These are phyloP conservation scores for Gavia stellata DNA, from an alignment of 2,113 vertebrate species.

Conservation along the genomic window DNA sequence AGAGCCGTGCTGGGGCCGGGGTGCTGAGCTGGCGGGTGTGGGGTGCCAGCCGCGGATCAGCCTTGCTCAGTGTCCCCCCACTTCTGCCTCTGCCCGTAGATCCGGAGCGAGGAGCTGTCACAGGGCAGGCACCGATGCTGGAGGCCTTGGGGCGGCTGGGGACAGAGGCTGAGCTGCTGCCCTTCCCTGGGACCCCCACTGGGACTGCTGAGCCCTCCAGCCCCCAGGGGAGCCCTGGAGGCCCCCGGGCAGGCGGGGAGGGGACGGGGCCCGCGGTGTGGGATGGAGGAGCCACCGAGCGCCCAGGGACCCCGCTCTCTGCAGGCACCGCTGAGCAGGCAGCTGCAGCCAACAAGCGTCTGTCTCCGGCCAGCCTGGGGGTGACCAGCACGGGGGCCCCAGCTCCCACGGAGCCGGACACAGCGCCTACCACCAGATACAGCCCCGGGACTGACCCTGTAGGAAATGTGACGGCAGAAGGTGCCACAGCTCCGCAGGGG, in stretches of 20 bases:
- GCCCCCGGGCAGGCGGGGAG: not conserved
- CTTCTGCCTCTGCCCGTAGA: not conserved
- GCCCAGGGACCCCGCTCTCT: fast-evolving
- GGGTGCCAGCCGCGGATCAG: not conserved
- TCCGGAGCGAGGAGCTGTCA: not conserved
- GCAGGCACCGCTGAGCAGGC: fast-evolving
- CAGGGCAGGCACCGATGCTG: fast-evolving
- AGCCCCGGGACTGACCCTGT: not conserved
- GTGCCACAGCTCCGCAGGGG: fast-evolving
- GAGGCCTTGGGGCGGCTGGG: not conserved
- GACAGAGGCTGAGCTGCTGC: not conserved
- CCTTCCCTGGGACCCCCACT: not conserved
- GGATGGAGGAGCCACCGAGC: not conserved
- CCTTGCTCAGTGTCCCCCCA: fast-evolving
- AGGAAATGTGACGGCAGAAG: fast-evolving
- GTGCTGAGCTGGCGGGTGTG: not conserved
- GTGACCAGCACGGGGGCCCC: not conserved
- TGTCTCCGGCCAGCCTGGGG: not conserved
- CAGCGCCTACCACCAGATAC: fast-evolving
- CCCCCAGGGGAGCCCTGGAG: not conserved
- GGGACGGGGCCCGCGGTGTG: fast-evolving
- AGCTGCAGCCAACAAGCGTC: not conserved
- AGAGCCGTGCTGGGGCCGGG: fast-evolving
- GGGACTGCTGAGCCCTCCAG: not conserved
- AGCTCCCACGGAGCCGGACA: fast-evolving